These are phyloP conservation scores for Melanchra persicariae DNA, from an alignment of 2,888 invertebrate genomes.

Conservation along the genomic window DNA sequence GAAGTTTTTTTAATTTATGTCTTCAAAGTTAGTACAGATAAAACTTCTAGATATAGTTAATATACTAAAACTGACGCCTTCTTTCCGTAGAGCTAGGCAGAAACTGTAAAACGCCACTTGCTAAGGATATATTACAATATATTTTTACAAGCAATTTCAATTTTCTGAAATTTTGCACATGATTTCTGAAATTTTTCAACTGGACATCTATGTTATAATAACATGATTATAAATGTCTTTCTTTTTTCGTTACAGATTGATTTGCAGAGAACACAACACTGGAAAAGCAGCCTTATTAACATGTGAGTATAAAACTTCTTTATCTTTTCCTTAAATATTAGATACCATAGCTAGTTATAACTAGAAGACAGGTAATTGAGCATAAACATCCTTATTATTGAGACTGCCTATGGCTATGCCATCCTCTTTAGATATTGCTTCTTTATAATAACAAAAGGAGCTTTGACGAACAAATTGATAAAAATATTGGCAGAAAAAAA, in stretches of 20 bases:
- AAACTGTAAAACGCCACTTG: not conserved
- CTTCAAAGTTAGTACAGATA: no score
- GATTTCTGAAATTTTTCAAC: no score
- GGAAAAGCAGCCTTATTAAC: slow-evolving; percentile 39
- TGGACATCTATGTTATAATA: not conserved
- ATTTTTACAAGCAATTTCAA: not conserved
- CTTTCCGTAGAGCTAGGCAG: not conserved
- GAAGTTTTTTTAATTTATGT: not conserved
- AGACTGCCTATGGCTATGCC: slow-evolving; percentile 5
- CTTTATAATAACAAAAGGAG: slow-evolving; percentile 4
- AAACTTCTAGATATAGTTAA: no score
- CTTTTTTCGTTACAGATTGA: slow-evolving; percentile 64
- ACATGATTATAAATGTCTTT: not conserved
- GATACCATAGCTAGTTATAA: slow-evolving; percentile 22
- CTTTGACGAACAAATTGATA: slow-evolving; percentile 8
- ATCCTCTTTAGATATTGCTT: slow-evolving; percentile 31
- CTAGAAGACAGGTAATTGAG: slow-evolving; percentile 13
- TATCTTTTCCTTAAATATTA: slow-evolving; percentile 7
- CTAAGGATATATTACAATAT: not conserved
- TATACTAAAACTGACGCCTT: no score
- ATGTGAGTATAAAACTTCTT: slow-evolving; percentile 61
- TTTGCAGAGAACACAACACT: slow-evolving; percentile 27
- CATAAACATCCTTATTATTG: slow-evolving; percentile 14
- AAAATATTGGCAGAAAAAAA: slow-evolving; percentile 11
- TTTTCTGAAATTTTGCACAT: not conserved